Evolutionary conservation across 2,888 invertebrate species (phyloP).

Genomic region (Noctua janthe): DNA sequence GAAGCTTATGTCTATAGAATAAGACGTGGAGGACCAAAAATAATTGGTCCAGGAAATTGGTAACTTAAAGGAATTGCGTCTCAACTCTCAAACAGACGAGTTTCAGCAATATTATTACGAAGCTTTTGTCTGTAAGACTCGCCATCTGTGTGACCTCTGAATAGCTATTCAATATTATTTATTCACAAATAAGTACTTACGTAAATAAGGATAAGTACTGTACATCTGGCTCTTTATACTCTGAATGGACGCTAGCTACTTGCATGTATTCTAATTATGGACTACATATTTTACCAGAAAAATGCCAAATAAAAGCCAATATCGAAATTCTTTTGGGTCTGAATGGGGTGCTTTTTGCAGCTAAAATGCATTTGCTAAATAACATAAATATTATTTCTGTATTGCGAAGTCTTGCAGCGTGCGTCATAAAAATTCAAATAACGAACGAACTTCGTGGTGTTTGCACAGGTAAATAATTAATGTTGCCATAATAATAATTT

Average conservation of each 20-base stretch:
- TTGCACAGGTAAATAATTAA: constrained; percentile 45
- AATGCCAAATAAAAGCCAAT: constrained; percentile 45
- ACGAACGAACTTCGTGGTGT: constrained; percentile 37
- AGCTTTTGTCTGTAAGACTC: constrained; percentile 78
- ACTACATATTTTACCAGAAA: constrained; percentile 54
- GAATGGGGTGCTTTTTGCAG: constrained; percentile 17
- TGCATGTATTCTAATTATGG: constrained; percentile 48
- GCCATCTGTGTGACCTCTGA: constrained; percentile 84
- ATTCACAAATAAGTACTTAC: constrained; percentile 65
- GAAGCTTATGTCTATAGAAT: constrained; percentile 41
- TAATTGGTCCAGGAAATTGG: constrained; percentile 34
- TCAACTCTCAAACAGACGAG: constrained; percentile 80
- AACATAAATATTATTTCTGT: constrained; percentile 37
- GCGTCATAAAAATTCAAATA: constrained; percentile 55
- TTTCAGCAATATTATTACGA: constrained; percentile 77
- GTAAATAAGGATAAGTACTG: constrained; percentile 64
- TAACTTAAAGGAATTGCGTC: constrained; percentile 77
- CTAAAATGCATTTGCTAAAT: constrained; percentile 29
- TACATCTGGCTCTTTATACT: constrained; percentile 60
- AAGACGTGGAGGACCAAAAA: constrained; percentile 22
- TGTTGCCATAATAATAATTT: constrained; percentile 27
- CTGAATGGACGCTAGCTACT: constrained; percentile 50
- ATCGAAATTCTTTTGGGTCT: constrained; percentile 39
- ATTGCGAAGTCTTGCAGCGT: constrained; percentile 31
- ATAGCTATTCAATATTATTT: constrained; percentile 78